A percentile compares a stretch with the other conserved stretches of the same genome.
phyloP scores from a whole-genome alignment of 2,888 invertebrate species.

The Beris morrisii region DNA sequence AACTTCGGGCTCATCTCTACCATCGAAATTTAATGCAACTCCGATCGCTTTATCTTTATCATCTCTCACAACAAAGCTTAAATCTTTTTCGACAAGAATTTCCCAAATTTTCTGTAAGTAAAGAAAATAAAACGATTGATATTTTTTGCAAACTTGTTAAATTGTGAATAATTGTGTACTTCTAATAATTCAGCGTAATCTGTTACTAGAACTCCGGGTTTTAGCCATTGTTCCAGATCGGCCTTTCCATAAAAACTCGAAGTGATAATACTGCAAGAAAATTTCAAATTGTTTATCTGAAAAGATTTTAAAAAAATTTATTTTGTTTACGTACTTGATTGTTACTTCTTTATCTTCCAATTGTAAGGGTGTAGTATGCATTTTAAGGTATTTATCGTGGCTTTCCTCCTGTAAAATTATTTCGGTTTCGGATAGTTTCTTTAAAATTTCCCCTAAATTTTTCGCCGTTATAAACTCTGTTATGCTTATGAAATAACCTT shows the following conservation, averaged over 20 bases:
- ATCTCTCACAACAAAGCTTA: conserved; percentile 71
- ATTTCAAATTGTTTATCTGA: not conserved
- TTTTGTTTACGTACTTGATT: conserved; percentile 64
- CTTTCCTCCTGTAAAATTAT: conserved; percentile 47
- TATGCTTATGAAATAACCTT: conserved; percentile 79
- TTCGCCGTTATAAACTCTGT: conserved; percentile 77
- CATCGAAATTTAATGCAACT: conserved; percentile 79
- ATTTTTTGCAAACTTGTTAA: not conserved
- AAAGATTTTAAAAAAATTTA: not conserved
- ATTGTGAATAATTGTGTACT: too few relatives aligned
- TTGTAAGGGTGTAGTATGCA: conserved; percentile 49
- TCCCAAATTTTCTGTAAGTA: conserved; percentile 64
- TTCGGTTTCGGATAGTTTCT: conserved; percentile 58
- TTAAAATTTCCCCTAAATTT: conserved; percentile 69
- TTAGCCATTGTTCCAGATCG: conserved; percentile 78
- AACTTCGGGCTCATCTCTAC: conserved; percentile 76
- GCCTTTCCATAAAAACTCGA: conserved; percentile 85
- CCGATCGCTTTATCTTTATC: conserved; percentile 64
- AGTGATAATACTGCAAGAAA: conserved; percentile 71
- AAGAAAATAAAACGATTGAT: conserved; percentile 2
- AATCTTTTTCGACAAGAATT: conserved; percentile 66
- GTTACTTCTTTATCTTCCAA: conserved; percentile 66
- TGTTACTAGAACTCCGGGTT: conserved; percentile 65
- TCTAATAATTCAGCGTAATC: conserved; percentile 64
- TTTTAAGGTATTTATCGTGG: conserved; percentile 49